phyloP scores from a whole-genome alignment of 2,797 vertebrate genomes.

The Poeciliopsis turneri region DNA sequence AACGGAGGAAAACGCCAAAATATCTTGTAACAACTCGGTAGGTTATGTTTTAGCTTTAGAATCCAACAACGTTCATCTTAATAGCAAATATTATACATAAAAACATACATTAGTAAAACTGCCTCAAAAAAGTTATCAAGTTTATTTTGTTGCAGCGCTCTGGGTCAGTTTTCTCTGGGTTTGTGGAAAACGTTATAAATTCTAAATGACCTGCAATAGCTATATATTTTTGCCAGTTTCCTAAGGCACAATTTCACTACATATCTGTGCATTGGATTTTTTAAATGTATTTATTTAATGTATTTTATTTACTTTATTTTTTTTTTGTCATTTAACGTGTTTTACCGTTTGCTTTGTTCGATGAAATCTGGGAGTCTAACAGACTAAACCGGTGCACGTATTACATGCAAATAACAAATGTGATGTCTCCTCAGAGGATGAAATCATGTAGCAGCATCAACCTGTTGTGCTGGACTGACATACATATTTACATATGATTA shows the following conservation, averaged over 20 bases:
- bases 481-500: background rate
- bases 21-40: background rate
- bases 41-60: background rate
- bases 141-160: background rate
- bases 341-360: conserved; percentile 1
- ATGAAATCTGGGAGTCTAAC: conserved; percentile 3
- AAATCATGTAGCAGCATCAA: conserved; percentile 5
- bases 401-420: background rate
- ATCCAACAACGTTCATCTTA: background rate
- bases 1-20: background rate
- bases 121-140: background rate
- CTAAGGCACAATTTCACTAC: background rate
- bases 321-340: background rate
- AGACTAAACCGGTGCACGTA: conserved; percentile 2
- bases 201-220: background rate
- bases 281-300: no score
- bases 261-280: conserved; percentile 17
- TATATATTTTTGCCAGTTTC: background rate
- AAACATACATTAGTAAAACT: background rate
- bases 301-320: background rate
- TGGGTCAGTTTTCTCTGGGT: background rate
- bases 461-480: conserved; percentile 2
- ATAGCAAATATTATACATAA: background rate
- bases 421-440: background rate
- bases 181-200: conserved; percentile 13